A percentile compares a stretch with the other conserved stretches of the same genome.
Evolutionary conservation across 2,888 invertebrate species (phyloP).

Genomic region (Aphodius granarius): DNA sequence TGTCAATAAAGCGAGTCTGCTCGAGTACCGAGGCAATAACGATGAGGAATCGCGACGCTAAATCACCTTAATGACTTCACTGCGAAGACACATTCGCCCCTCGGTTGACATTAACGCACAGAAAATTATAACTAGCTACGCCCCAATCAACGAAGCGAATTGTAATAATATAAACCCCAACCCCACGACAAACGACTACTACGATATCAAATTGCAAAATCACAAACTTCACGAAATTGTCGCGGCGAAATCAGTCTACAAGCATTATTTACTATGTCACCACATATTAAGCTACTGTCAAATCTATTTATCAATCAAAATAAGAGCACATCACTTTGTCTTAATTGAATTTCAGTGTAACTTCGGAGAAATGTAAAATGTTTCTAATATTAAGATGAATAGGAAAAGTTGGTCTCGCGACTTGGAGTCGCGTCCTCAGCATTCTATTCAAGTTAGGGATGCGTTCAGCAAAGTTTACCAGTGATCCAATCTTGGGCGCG

Average conservation of each 20-base stretch:
- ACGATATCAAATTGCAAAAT: neutral
- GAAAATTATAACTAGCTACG: slow-evolving; percentile 18
- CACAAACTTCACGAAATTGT: neutral
- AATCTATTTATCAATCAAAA: no score
- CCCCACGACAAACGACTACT: neutral
- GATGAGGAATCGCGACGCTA: slow-evolving; percentile 37
- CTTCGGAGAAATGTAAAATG: neutral
- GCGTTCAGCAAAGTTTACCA: neutral
- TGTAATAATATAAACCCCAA: neutral
- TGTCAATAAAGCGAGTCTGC: slow-evolving; percentile 36
- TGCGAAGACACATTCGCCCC: slow-evolving; percentile 8
- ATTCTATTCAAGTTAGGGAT: neutral
- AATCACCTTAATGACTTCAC: slow-evolving; percentile 44
- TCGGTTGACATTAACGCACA: slow-evolving; percentile 15
- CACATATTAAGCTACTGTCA: no score
- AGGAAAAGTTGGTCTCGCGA: neutral
- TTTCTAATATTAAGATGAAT: neutral
- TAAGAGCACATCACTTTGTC: neutral
- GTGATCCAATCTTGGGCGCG: neutral
- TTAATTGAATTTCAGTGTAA: neutral
- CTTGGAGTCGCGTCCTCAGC: neutral
- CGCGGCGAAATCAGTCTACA: neutral
- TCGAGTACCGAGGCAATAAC: slow-evolving; percentile 34
- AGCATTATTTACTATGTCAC: no score
- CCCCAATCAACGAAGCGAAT: neutral